A percentile compares a stretch with the other conserved stretches of the same genome.
Conservation (phyloP, 2,113 vertebrate genomes). For the Sander vitreus region DNA sequence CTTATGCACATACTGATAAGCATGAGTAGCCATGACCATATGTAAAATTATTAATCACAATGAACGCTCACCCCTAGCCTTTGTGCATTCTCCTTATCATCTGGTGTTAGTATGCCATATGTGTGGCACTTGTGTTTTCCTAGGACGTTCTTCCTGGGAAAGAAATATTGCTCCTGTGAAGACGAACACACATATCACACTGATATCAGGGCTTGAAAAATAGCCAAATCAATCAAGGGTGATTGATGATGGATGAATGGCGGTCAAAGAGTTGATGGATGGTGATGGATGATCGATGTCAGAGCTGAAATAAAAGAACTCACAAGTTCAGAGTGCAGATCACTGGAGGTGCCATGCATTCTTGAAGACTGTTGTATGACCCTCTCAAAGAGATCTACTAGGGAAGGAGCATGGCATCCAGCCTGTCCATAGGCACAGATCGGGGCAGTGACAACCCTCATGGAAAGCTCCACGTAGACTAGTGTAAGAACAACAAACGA, state of each 20-base stretch:
- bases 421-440: slow-evolving; percentile 48
- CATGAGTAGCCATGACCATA: background rate
- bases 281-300: slow-evolving; percentile 54
- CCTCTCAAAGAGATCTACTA: slow-evolving; percentile 79
- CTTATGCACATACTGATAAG: background rate
- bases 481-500: slow-evolving; percentile 45
- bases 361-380: slow-evolving; percentile 81
- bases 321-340: slow-evolving; percentile 77
- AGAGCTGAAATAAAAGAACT: slow-evolving; percentile 39
- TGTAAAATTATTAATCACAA: background rate
- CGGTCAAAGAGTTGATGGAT: slow-evolving; percentile 24
- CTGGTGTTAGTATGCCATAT: slow-evolving; percentile 76
- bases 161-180: slow-evolving; percentile 73
- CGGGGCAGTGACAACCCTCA: slow-evolving; percentile 17
- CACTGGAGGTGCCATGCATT: slow-evolving; percentile 80
- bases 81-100: slow-evolving; percentile 78
- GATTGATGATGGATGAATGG: slow-evolving; percentile 50
- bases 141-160: slow-evolving; percentile 72
- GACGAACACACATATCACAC: background rate
- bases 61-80: slow-evolving; percentile 72
- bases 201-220: background rate
- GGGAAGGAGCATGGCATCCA: slow-evolving; percentile 55
- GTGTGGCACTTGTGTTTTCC: slow-evolving; percentile 79
- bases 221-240: slow-evolving; percentile 1
- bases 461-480: slow-evolving; percentile 52